phyloP scores from a whole-genome alignment of 2,113 vertebrate species.

The Pseudois nayaur region DNA sequence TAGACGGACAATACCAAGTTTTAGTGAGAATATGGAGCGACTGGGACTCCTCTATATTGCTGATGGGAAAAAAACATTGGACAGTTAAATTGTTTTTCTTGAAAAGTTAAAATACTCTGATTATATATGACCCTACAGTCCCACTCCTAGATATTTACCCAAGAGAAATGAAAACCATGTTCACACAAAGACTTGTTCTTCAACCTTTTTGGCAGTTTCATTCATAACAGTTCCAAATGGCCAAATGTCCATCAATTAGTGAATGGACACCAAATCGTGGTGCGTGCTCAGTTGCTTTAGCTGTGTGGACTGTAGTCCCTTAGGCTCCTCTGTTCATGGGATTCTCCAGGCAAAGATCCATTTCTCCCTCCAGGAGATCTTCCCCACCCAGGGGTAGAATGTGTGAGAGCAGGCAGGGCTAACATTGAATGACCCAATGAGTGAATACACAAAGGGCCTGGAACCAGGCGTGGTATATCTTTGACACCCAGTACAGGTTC shows the following conservation, averaged over 20 bases:
- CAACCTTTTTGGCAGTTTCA: not conserved
- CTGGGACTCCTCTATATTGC: not conserved
- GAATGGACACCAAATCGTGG: not conserved
- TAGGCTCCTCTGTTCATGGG: not conserved
- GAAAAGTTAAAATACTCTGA: not conserved
- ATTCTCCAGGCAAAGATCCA: not conserved
- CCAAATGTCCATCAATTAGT: too few relatives aligned
- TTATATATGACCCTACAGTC: not conserved
- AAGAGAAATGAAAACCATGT: not conserved
- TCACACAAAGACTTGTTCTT: not conserved
- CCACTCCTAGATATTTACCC: not conserved
- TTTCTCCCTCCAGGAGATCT: not conserved
- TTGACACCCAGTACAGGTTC: not conserved
- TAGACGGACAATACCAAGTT: not conserved
- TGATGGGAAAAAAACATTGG: not conserved
- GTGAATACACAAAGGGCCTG: not conserved
- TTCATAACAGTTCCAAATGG: not conserved
- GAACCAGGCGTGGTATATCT: not conserved
- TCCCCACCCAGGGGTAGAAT: not conserved
- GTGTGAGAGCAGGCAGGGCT: not conserved
- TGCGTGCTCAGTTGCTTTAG: rapidly evolving
- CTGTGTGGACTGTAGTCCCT: not conserved
- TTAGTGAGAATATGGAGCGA: not conserved
- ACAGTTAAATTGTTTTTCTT: not conserved
- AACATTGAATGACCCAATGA: not conserved